A percentile compares a stretch with the other conserved stretches of the same genome.
Conservation (phyloP, 2,797 vertebrate genomes). For the Chrosomus eos region DNA sequence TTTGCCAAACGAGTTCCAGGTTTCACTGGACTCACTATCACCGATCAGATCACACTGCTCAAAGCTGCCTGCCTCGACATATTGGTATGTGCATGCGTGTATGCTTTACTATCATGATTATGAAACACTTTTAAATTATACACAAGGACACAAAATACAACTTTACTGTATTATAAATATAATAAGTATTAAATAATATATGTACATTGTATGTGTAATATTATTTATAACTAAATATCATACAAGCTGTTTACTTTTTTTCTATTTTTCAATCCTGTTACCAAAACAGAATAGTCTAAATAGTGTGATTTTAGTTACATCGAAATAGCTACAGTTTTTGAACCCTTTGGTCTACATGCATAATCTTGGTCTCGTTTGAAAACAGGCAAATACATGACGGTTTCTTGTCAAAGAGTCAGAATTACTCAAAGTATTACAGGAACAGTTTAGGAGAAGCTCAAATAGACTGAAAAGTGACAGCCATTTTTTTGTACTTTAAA, state of each 20-base stretch:
- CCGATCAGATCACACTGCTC: slow-evolving; percentile 97
- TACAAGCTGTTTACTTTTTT: background rate
- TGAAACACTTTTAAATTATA: background rate
- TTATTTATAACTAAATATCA: background rate
- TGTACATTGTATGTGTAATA: background rate
- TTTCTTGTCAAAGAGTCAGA: too few relatives aligned
- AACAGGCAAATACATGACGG: too few relatives aligned
- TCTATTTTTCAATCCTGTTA: too few relatives aligned
- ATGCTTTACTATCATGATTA: background rate
- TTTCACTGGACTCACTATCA: slow-evolving; percentile 94
- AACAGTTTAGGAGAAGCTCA: too few relatives aligned
- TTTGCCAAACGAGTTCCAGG: slow-evolving; percentile 97
- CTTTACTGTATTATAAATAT: background rate
- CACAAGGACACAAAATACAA: background rate
- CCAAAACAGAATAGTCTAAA: too few relatives aligned
- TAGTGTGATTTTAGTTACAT: too few relatives aligned
- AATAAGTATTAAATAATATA: background rate
- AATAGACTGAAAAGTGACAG: too few relatives aligned
- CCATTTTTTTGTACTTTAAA: too few relatives aligned
- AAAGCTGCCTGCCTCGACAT: slow-evolving; percentile 98
- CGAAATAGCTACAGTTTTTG: too few relatives aligned
- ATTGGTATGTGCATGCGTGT: slow-evolving; percentile 81
- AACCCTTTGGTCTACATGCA: too few relatives aligned
- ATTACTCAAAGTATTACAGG: too few relatives aligned
- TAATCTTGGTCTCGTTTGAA: too few relatives aligned